Base-by-base conservation (phyloP, 2,888 invertebrate genomes). In the Phorcus lineatus region DNA sequence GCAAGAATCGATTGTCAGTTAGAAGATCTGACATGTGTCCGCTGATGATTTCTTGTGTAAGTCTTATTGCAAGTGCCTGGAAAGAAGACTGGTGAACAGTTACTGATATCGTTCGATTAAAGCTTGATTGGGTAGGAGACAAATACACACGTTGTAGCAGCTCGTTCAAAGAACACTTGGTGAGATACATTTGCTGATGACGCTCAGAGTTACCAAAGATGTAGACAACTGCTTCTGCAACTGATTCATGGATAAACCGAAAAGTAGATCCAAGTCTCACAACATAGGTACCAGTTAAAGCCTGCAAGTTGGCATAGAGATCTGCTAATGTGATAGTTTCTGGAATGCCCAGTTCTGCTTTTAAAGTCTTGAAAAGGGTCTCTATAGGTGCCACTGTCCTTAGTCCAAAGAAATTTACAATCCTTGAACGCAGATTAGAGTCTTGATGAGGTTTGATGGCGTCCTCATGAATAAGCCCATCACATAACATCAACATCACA, bases 211-310 rank as follows among this genome's bases (percentile, higher is more conserved):
- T 75, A 9, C 74, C 74, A 28, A 75, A 75, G 17, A n/a, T 52
- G 53, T 2, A 75, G 53, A 52, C 74, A 28, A 75, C 9, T 19
- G 74, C 74, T 28, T 75, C 74, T 0, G 74, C 52, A 13, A 75
- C 17, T 2, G 53, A 75, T 52, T 75, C 74, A 19, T 75, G 74
- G 22, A 75, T 17, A 53, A 75, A 75, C 2, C 53, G 22, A 53
- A 75, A 75, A 7, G 52, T 16, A 6, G 53, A 2, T 24, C 53
- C 74, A 13, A 52, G 11, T 24, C 24, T 22, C 22, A 75, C 52
- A 17, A 75, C 53, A 52, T 75, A 75, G 22, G 74, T 53, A 22
- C 74, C 74, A 22, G 74, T 75, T 22, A 75, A 28, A 22, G 74
- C 13, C 19, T 24, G 19, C 22, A 75, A 19, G 19, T 24, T 52